phyloP scores from a whole-genome alignment of 2,888 invertebrate genomes.

The Epistrophella euchroma region DNA sequence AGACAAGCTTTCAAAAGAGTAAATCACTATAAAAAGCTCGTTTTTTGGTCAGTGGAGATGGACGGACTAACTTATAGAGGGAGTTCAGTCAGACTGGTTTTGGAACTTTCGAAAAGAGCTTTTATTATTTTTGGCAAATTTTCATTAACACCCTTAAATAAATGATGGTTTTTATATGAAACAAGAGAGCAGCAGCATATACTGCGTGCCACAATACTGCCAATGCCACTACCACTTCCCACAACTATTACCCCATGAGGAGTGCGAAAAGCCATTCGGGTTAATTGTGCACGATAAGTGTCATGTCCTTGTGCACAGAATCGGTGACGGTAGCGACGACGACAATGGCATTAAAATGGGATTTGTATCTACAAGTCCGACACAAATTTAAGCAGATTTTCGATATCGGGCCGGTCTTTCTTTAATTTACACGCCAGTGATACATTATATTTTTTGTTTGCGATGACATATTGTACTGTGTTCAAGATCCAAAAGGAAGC shows the following conservation, averaged over 20 bases:
- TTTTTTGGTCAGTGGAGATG: not conserved
- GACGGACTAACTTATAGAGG: not conserved
- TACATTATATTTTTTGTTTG: not conserved
- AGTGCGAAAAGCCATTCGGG: slow-evolving; percentile 73
- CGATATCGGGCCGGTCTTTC: slow-evolving; percentile 60
- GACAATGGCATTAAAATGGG: slow-evolving; percentile 69
- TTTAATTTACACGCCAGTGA: slow-evolving; percentile 10
- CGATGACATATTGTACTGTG: not conserved
- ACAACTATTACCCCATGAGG: slow-evolving; percentile 33
- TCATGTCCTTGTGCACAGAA: slow-evolving; percentile 71
- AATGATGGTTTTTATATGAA: slow-evolving; percentile 31
- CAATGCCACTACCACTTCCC: not conserved
- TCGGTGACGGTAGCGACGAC: slow-evolving; percentile 28
- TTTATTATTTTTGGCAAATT: slow-evolving; percentile 34
- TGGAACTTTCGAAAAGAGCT: slow-evolving; percentile 51
- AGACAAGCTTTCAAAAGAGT: slow-evolving; percentile 20
- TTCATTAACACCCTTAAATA: slow-evolving; percentile 50
- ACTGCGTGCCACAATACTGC: slow-evolving; percentile 16
- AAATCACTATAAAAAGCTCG: slow-evolving; percentile 50
- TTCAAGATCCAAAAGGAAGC: not conserved
- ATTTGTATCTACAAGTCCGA: slow-evolving; percentile 76
- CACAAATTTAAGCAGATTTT: slow-evolving; percentile 75
- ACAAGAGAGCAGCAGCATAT: not conserved
- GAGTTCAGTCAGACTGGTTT: not conserved
- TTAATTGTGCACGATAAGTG: slow-evolving; percentile 76